Evolutionary conservation across 2,797 vertebrate genomes (phyloP).

Genomic region (Leptatherina wallacei): DNA sequence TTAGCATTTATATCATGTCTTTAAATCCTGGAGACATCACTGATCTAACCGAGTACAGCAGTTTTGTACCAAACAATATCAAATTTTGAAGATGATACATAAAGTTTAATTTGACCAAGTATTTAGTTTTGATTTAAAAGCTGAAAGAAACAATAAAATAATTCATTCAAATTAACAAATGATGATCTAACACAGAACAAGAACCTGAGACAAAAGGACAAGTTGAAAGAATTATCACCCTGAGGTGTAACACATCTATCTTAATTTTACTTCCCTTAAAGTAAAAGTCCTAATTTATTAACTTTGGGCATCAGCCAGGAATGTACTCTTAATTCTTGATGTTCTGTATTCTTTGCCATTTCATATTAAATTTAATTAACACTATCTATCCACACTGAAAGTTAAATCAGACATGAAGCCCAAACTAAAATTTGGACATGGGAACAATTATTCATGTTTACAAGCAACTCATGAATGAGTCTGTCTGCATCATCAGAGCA

Average conservation of each 20-base stretch:
- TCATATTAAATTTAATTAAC: constrained; percentile 33
- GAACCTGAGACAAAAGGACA: neutral
- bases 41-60: neutral
- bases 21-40: too few species aligned
- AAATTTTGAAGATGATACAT: neutral
- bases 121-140: too few species aligned
- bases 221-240: neutral
- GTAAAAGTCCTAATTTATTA: constrained; percentile 10
- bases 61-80: neutral
- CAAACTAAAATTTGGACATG: constrained; percentile 12
- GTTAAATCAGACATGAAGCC: constrained; percentile 32
- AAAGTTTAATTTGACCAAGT: too few species aligned
- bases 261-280: neutral
- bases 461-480: constrained; percentile 43
- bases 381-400: constrained; percentile 38
- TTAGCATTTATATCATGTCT: too few species aligned
- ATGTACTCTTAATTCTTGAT: constrained; percentile 47
- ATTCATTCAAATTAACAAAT: too few species aligned
- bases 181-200: neutral
- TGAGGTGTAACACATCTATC: neutral
- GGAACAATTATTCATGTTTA: constrained; percentile 63
- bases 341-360: constrained; percentile 22
- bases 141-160: too few species aligned
- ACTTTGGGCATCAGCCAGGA: constrained; percentile 3
- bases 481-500: constrained; percentile 39